phyloP scores from a whole-genome alignment of 2,113 vertebrate genomes.

The Hippoglossus stenolepis region DNA sequence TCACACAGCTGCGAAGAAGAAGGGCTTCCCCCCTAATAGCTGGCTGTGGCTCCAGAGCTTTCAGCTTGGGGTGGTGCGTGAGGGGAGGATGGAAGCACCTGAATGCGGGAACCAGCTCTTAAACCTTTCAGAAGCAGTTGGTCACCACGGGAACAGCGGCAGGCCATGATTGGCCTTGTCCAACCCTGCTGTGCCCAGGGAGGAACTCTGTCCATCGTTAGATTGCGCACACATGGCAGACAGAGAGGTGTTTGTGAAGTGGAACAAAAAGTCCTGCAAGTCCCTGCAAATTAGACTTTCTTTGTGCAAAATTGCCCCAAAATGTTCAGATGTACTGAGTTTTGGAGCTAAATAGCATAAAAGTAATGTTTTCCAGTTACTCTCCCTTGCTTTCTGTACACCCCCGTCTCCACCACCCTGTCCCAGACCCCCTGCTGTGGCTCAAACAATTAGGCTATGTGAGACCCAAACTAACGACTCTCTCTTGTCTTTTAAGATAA shows the following conservation, averaged over 20 bases:
- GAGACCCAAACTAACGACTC: constrained; percentile 76
- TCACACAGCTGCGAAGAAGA: constrained; percentile 34
- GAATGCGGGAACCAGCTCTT: constrained; percentile 65
- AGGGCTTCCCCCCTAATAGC: constrained; percentile 38
- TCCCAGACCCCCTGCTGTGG: constrained; percentile 60
- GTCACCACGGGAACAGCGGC: constrained; percentile 63
- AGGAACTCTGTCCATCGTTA: constrained; percentile 56
- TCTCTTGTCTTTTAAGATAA: constrained; percentile 77
- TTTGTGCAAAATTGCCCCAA: not conserved
- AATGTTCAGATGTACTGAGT: not conserved
- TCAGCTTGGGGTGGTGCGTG: constrained; percentile 19
- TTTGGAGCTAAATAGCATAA: not conserved
- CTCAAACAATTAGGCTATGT: constrained; percentile 75
- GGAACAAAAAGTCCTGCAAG: not conserved
- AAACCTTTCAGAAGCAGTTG: constrained; percentile 55
- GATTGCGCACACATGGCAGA: not conserved
- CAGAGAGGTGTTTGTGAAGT: not conserved
- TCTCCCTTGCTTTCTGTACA: constrained; percentile 40
- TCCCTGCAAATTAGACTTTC: not conserved
- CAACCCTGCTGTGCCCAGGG: constrained; percentile 68
- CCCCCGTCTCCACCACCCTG: constrained; percentile 5
- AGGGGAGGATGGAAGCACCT: constrained; percentile 58
- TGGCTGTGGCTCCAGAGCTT: constrained; percentile 30
- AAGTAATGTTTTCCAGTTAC: constrained; percentile 16
- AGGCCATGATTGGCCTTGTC: constrained; percentile 53